phyloP scores from a whole-genome alignment of 1,140 invertebrate genomes.

The Calycopis cecrops region DNA sequence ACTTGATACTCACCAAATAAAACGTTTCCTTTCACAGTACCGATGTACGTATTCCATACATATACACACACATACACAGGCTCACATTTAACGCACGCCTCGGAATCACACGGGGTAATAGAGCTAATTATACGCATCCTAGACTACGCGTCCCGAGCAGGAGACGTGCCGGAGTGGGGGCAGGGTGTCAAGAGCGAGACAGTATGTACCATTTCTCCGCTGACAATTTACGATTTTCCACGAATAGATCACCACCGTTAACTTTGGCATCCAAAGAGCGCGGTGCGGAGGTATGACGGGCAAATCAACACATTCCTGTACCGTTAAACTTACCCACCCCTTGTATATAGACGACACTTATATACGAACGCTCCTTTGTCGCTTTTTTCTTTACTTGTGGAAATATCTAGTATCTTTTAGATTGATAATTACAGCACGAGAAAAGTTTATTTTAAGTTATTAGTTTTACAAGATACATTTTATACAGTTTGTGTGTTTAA shows the following conservation, averaged over 20 bases:
- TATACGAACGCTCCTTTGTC: no score
- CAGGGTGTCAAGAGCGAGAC: slow-evolving; percentile 28
- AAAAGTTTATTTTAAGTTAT: no score
- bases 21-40: neutral
- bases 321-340: no score
- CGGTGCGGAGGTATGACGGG: no score
- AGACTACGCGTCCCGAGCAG: slow-evolving; percentile 31
- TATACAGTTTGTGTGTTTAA: no score
- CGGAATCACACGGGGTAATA: slow-evolving; percentile 38
- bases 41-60: slow-evolving; percentile 11
- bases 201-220: slow-evolving; percentile 22
- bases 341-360: no score
- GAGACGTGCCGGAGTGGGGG: slow-evolving; percentile 38
- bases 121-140: slow-evolving; percentile 31
- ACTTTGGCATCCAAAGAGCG: neutral
- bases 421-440: no score
- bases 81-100: slow-evolving; percentile 29
- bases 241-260: slow-evolving; percentile 27
- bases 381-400: no score
- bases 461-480: no score
- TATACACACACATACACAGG: slow-evolving; percentile 14
- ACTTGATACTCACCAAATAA: neutral
- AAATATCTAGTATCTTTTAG: no score
- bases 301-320: no score
- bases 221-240: slow-evolving; percentile 21